Evolutionary conservation across 2,888 invertebrate species (phyloP).

Genomic region (Eristalinus sepulchralis): DNA sequence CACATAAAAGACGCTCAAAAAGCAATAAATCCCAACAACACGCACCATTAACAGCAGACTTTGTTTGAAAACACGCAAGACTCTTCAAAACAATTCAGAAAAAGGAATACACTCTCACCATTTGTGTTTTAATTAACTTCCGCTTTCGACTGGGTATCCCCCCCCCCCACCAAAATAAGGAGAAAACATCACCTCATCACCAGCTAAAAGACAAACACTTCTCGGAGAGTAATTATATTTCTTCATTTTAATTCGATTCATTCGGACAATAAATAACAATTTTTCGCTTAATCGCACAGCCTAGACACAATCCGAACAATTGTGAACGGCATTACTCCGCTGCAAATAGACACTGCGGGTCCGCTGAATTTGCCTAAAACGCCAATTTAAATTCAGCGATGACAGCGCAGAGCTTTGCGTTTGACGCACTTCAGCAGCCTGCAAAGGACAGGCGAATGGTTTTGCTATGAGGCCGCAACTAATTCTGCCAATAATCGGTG

Average conservation of each 20-base stretch:
- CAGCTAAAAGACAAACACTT: background rate
- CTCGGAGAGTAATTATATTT: background rate
- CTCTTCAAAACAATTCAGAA: conserved; percentile 29
- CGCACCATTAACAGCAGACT: conserved; percentile 4
- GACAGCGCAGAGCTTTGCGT: conserved; percentile 14
- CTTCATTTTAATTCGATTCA: background rate
- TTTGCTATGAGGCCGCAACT: background rate
- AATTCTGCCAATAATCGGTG: background rate
- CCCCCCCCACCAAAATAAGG: background rate
- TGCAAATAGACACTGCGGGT: conserved; percentile 48
- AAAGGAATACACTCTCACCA: conserved; percentile 46
- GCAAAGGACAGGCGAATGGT: conserved; percentile 21
- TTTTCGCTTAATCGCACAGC: background rate
- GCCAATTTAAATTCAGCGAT: conserved; percentile 51
- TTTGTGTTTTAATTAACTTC: conserved; percentile 54
- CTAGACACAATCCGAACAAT: background rate
- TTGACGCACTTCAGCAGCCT: conserved; percentile 53
- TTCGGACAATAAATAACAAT: background rate
- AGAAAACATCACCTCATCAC: background rate
- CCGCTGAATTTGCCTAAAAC: conserved; percentile 56
- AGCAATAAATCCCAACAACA: conserved; percentile 27
- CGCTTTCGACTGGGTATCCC: conserved; percentile 9
- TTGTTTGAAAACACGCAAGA: background rate
- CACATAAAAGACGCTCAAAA: background rate
- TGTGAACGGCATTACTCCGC: background rate